Conservation (phyloP, 2,888 invertebrate species). For the Lingula anatina region DNA sequence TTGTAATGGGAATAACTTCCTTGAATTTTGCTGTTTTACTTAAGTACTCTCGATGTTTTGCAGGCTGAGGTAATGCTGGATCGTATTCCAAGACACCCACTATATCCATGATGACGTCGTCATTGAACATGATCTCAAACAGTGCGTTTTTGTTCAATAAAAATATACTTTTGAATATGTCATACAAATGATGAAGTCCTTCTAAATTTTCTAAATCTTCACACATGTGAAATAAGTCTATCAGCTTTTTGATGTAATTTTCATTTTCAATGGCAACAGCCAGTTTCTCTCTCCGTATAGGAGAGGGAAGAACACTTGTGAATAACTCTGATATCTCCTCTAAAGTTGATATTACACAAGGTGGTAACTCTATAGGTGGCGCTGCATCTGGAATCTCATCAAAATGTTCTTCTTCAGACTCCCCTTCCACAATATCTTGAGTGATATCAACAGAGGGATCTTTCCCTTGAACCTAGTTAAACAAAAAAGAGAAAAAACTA, state of each 20-base stretch:
- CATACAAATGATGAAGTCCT: slow-evolving; percentile 88
- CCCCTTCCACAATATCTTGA: slow-evolving; percentile 58
- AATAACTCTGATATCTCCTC: slow-evolving; percentile 84
- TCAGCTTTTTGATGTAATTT: slow-evolving; percentile 88
- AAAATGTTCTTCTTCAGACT: slow-evolving; percentile 77
- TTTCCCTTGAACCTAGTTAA: slow-evolving; percentile 86
- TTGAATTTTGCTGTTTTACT: slow-evolving; percentile 73
- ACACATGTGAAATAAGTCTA: slow-evolving; percentile 92
- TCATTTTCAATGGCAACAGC: slow-evolving; percentile 89
- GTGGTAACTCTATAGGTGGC: slow-evolving; percentile 89
- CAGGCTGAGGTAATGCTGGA: slow-evolving; percentile 61
- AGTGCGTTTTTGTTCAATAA: slow-evolving; percentile 94
- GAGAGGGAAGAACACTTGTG: slow-evolving; percentile 65
- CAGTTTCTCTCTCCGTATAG: slow-evolving; percentile 88
- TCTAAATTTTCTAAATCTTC: slow-evolving; percentile 89
- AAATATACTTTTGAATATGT: slow-evolving; percentile 98
- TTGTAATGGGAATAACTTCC: slow-evolving; percentile 82
- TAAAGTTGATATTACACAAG: slow-evolving; percentile 86
- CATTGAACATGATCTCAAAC: slow-evolving; percentile 94
- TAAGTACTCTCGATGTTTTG: slow-evolving; percentile 88
- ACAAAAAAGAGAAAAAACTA: slow-evolving; percentile 7
- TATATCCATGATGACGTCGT: slow-evolving; percentile 83
- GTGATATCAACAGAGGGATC: slow-evolving; percentile 98
- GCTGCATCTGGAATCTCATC: slow-evolving; percentile 94
- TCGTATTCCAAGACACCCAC: slow-evolving; percentile 98